phyloP scores from a whole-genome alignment of 2,888 invertebrate species.

The Dexiosoma caninum region DNA sequence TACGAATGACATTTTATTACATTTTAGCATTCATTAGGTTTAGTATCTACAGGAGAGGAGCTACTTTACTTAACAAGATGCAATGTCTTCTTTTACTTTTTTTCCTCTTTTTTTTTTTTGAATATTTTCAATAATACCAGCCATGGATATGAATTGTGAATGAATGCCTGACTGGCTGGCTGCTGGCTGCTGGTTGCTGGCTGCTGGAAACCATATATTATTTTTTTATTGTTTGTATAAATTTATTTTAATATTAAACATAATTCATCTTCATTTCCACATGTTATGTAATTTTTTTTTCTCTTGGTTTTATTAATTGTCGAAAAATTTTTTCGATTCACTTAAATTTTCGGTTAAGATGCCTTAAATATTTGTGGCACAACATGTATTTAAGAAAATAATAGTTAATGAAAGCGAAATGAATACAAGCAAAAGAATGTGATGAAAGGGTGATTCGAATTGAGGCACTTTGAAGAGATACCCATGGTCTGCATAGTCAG shows the following conservation, averaged over 20 bases:
- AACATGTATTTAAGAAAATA: conserved; percentile 13
- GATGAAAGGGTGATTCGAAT: background rate
- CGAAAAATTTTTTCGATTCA: background rate
- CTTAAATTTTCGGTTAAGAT: background rate
- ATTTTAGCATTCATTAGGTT: conserved; percentile 40
- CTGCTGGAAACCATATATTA: background rate
- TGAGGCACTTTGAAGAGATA: background rate
- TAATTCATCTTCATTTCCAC: conserved; percentile 50
- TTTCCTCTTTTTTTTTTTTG: background rate
- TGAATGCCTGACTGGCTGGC: background rate
- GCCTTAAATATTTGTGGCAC: conserved; percentile 2
- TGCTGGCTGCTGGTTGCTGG: background rate
- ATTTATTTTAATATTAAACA: conserved; percentile 14
- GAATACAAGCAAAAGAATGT: background rate
- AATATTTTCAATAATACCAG: conserved; percentile 11
- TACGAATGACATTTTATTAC: conserved; percentile 32
- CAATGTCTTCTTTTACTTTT: background rate
- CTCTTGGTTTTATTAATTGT: background rate
- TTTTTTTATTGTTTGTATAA: background rate
- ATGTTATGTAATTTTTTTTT: conserved; percentile 36
- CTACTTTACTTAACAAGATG: conserved; percentile 1
- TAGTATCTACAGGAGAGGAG: conserved; percentile 1
- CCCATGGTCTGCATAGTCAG: too few relatives aligned
- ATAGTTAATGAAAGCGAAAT: background rate
- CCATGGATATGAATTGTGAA: conserved; percentile 1